Evolutionary conservation across 2,797 vertebrate genomes (phyloP).

Genomic region (Diglossa cyanea): DNA sequence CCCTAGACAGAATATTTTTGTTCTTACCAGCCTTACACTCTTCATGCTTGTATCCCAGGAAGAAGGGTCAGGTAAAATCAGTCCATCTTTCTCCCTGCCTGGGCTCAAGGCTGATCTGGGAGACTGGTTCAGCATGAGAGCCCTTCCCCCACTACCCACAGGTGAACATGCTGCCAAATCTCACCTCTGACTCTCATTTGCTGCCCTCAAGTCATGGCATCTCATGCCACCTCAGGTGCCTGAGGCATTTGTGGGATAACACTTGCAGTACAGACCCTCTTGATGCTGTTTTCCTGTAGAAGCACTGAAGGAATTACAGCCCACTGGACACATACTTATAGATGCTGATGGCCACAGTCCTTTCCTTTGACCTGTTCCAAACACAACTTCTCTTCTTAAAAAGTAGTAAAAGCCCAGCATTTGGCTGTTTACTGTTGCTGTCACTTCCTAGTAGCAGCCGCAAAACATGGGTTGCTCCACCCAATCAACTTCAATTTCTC

Average conservation of each 20-base stretch:
- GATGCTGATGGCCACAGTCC: background rate
- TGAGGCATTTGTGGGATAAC: background rate
- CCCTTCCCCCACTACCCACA: accelerated
- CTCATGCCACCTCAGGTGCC: background rate
- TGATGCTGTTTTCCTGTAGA: background rate
- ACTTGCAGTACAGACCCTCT: background rate
- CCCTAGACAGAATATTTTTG: background rate
- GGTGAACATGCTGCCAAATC: background rate
- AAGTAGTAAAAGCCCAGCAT: background rate
- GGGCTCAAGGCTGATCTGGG: background rate
- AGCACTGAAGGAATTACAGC: background rate
- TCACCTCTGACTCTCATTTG: background rate
- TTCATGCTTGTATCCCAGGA: background rate
- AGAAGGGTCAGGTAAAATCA: background rate
- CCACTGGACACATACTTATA: background rate
- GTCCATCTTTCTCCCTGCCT: background rate
- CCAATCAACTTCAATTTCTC: background rate
- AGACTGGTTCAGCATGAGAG: background rate
- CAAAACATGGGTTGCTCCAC: background rate
- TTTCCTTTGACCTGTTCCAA: background rate
- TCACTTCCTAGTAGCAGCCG: background rate
- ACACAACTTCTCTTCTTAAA: background rate
- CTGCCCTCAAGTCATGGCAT: background rate
- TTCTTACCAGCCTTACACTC: background rate
- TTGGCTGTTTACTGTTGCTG: background rate